These are phyloP conservation scores for Atrichornis clamosus DNA, from an alignment of 2,113 vertebrate species.

Conservation along the genomic window DNA sequence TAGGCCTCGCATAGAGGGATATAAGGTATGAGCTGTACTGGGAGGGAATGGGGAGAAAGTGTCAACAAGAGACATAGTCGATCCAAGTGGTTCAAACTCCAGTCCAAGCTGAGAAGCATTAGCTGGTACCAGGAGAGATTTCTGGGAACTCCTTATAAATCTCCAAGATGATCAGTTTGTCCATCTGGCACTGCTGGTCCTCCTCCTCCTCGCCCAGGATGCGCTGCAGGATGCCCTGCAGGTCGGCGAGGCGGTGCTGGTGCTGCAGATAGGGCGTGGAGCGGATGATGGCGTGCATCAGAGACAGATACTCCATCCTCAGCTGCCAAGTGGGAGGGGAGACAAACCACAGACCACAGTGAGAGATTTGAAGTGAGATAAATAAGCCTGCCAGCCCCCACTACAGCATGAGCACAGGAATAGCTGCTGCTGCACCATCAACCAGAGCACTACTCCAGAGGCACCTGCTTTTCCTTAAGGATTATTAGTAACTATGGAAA, in stretches of 20 bases:
- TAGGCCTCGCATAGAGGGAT: conserved; percentile 45
- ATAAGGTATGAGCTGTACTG: conserved; percentile 59
- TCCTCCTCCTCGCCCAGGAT: conserved; percentile 88
- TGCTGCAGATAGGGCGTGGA: conserved; percentile 93
- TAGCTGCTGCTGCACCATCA: background rate
- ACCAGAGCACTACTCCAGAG: background rate
- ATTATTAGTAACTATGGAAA: background rate
- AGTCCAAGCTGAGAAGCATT: conserved; percentile 38
- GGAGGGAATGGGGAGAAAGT: conserved; percentile 47
- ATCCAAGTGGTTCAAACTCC: conserved; percentile 39
- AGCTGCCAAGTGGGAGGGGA: conserved; percentile 76
- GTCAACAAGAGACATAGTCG: conserved; percentile 42
- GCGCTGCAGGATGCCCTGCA: conserved; percentile 86
- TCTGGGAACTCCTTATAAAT: conserved; percentile 93
- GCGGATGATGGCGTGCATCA: conserved; percentile 93
- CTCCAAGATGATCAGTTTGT: conserved; percentile 92
- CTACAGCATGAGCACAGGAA: background rate
- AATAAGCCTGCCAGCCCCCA: background rate
- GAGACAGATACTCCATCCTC: conserved; percentile 95
- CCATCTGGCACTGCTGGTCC: conserved; percentile 89
- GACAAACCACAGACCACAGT: conserved; percentile 28
- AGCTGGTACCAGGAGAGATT: conserved; percentile 76
- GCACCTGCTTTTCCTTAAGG: background rate
- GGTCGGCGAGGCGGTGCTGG: conserved; percentile 86
- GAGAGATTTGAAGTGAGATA: background rate